These are phyloP conservation scores for Budorcas taxicolor DNA, from an alignment of 2,113 vertebrate genomes.

Conservation along the genomic window DNA sequence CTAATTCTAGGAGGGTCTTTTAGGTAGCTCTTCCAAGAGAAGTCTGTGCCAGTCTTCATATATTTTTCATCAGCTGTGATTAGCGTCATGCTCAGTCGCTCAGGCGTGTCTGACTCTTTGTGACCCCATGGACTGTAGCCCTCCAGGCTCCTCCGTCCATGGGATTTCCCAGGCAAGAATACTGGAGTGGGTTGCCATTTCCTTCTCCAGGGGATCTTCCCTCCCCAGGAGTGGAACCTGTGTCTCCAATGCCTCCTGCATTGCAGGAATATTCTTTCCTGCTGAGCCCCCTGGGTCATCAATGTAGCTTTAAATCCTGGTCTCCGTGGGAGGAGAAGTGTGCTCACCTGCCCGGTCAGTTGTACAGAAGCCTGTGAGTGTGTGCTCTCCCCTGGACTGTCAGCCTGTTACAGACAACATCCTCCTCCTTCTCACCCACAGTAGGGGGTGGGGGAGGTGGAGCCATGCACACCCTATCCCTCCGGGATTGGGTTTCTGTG, in stretches of 20 bases:
- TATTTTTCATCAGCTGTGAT: not conserved
- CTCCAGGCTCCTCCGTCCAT: not conserved
- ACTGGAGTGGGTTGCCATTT: not conserved
- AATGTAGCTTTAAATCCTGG: not conserved
- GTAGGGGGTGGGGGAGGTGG: fast-evolving
- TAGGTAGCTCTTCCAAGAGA: not conserved
- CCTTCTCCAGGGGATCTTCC: not conserved
- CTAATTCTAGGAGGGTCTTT: not conserved
- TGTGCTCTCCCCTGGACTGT: not conserved
- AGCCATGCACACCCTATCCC: fast-evolving
- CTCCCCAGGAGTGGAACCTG: not conserved
- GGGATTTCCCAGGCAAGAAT: not conserved
- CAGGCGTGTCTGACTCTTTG: not conserved
- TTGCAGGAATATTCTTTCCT: not conserved
- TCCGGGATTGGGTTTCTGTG: not conserved
- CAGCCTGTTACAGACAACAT: not conserved
- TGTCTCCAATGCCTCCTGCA: not conserved
- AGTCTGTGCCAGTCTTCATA: not conserved
- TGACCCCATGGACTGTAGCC: not conserved
- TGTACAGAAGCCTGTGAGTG: not conserved
- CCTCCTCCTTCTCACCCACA: not conserved
- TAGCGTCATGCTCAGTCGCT: not conserved
- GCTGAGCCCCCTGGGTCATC: not conserved
- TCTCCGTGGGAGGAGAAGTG: not conserved
- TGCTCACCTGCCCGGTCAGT: not conserved